Percentiles rank a stretch among this genome's conserved stretches.
Conservation (phyloP, 2,888 invertebrate species). For the Catocala nupta region DNA sequence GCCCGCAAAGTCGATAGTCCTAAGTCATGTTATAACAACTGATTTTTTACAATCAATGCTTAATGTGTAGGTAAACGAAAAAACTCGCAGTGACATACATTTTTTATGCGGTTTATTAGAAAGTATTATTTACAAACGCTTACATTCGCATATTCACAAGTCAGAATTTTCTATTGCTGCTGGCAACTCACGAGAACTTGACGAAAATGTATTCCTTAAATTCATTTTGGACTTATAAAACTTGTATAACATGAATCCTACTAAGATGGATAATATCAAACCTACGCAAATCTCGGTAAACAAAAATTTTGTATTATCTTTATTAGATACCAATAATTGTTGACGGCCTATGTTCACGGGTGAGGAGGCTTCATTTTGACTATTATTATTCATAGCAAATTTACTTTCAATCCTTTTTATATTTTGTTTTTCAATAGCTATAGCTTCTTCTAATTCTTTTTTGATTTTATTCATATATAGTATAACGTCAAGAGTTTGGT, state of each 20-base stretch:
- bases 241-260: conserved; percentile 56
- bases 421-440: conserved; percentile 52
- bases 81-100: no score
- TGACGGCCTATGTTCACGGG: no score
- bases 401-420: conserved; percentile 50
- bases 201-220: conserved; percentile 49
- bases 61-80: no score
- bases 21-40: no score
- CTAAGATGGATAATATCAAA: conserved; percentile 59
- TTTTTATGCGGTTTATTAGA: no score
- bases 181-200: conserved; percentile 60
- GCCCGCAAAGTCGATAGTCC: no score
- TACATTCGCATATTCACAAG: conserved; percentile 39
- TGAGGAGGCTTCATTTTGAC: no score
- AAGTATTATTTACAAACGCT: no score
- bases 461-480: conserved; percentile 48
- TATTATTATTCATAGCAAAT: conserved; percentile 25
- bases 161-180: conserved; percentile 60
- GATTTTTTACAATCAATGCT: no score
- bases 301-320: conserved; percentile 34
- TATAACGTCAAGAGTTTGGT: no score
- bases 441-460: conserved; percentile 48
- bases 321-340: conserved; percentile 4
- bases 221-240: conserved; percentile 59
- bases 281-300: conserved; percentile 58